Conservation (phyloP, 2,113 vertebrate species). For the Eira barbara region DNA sequence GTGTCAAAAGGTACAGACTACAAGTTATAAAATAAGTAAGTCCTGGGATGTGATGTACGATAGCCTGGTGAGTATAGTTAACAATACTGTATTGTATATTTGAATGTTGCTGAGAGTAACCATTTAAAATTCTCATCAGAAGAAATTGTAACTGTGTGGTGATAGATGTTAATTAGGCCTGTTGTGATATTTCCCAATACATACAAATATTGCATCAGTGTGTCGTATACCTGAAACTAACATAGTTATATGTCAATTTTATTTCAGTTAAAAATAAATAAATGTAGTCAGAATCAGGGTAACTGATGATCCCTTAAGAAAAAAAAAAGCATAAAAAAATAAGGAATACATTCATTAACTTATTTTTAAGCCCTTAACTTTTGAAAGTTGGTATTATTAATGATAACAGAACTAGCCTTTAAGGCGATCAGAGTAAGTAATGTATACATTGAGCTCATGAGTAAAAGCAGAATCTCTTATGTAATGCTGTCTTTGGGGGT, state of each 20-base stretch:
- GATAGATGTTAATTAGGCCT: not conserved
- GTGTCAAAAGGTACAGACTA: not conserved
- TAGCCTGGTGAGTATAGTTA: not conserved
- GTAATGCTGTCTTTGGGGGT: not conserved
- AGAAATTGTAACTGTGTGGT: not conserved
- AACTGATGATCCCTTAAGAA: not conserved
- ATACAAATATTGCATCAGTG: not conserved
- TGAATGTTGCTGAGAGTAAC: not conserved
- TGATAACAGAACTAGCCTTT: not conserved
- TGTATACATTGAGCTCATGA: not conserved
- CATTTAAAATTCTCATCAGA: not conserved
- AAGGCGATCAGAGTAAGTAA: not conserved
- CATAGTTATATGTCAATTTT: not conserved
- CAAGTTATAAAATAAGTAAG: not conserved
- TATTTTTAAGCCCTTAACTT: not conserved
- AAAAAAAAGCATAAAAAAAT: not conserved
- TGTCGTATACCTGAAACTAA: not conserved
- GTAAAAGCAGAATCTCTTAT: not conserved
- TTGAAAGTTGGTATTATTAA: not conserved
- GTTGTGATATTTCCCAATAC: not conserved
- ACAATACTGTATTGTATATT: not conserved
- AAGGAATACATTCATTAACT: not conserved
- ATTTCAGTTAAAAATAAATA: not conserved
- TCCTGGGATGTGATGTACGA: not conserved
- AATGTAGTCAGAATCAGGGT: not conserved